phyloP scores from a whole-genome alignment of 2,113 vertebrate species.

The Microcebus murinus region DNA sequence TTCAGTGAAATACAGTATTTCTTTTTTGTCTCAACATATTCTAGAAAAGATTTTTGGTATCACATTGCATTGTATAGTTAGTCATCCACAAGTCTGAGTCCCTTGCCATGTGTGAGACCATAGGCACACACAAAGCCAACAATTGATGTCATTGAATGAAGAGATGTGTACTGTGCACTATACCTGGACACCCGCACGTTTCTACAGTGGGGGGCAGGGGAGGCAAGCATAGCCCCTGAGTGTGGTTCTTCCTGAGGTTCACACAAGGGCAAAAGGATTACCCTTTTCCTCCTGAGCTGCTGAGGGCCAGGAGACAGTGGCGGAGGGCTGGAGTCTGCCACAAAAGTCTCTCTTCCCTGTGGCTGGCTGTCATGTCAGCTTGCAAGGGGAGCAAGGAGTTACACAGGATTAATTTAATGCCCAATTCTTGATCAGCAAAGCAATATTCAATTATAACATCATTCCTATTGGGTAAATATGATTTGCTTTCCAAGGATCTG shows the following conservation, averaged over 20 bases:
- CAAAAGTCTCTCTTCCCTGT: background rate
- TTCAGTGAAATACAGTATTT: conserved; percentile 15
- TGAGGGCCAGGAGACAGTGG: background rate
- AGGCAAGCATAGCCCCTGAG: background rate
- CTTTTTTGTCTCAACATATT: conserved; percentile 23
- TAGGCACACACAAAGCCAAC: background rate
- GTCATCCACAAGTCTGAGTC: background rate
- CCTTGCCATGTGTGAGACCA: background rate
- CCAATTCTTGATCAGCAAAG: conserved; percentile 27
- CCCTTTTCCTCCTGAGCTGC: background rate
- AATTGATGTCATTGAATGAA: background rate
- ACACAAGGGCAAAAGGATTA: background rate
- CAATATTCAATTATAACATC: background rate
- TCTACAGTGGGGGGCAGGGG: background rate
- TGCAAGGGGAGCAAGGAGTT: too few species aligned
- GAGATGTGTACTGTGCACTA: background rate
- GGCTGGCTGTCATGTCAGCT: background rate
- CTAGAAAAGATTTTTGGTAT: background rate
- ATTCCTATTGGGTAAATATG: conserved; percentile 25
- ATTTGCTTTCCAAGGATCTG: conserved; percentile 52
- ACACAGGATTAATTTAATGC: background rate
- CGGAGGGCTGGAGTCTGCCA: too few species aligned
- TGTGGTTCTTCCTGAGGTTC: background rate
- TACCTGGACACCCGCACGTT: background rate
- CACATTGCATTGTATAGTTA: background rate